Percentiles rank a stretch among this genome's conserved stretches.
Evolutionary conservation across 2,888 invertebrate species (phyloP).

Genomic region (Pemphredon lugubris): DNA sequence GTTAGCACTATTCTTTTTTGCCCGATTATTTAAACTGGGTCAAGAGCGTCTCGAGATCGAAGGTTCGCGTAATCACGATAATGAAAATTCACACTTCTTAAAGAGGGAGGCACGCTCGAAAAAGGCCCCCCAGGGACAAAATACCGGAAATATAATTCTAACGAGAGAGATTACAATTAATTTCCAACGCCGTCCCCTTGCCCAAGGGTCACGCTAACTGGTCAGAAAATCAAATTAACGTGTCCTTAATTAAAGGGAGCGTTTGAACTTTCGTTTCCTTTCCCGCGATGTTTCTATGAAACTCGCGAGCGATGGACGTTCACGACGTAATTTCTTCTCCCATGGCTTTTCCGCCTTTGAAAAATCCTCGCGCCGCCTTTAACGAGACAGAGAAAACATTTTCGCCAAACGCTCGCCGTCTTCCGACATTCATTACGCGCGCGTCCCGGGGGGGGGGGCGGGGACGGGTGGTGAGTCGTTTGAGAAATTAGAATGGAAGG

Average conservation of each 20-base stretch:
- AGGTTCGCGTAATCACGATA: too few species aligned
- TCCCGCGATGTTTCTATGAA: neutral
- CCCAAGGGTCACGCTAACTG: neutral
- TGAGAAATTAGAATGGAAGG: constrained; percentile 37
- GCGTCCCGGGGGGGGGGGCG: too few species aligned
- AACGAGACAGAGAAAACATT: constrained; percentile 4
- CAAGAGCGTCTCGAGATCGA: too few species aligned
- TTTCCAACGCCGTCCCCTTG: too few species aligned
- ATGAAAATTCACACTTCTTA: too few species aligned
- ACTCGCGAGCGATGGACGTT: neutral
- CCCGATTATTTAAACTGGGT: too few species aligned
- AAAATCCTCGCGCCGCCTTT: neutral
- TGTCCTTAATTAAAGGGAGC: neutral
- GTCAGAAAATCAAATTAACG: neutral
- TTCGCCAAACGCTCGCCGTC: neutral
- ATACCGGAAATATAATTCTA: too few species aligned
- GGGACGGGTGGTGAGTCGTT: constrained; percentile 27
- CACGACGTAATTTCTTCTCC: constrained; percentile 1
- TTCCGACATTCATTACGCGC: constrained; percentile 29
- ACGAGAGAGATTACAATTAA: too few species aligned
- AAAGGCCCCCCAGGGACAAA: too few species aligned
- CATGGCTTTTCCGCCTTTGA: constrained; percentile 3
- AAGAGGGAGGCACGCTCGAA: too few species aligned
- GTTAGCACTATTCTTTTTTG: too few species aligned
- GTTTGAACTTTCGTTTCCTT: constrained; percentile 3